phyloP scores from a whole-genome alignment of 2,888 invertebrate genomes.

The Drosophila affinis region DNA sequence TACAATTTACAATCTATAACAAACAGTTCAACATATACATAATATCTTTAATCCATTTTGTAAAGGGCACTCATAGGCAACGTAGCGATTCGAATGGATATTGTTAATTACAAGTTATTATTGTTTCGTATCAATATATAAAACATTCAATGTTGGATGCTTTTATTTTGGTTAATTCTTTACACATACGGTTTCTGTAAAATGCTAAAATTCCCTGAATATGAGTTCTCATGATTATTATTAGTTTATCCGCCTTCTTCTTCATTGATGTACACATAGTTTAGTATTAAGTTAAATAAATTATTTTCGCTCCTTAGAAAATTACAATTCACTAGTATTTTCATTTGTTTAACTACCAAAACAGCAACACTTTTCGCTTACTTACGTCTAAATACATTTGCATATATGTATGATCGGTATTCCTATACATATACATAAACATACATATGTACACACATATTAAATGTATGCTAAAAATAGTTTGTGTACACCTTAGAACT shows the following conservation, averaged over 20 bases:
- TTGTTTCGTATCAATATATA: conserved; percentile 58
- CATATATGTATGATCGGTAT: conserved; percentile 23
- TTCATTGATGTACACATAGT: conserved; percentile 38
- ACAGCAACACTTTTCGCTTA: conserved; percentile 62
- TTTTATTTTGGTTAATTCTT: conserved; percentile 49
- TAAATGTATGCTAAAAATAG: conserved; percentile 46
- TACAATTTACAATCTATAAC: conserved; percentile 50
- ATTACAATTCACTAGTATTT: conserved; percentile 47
- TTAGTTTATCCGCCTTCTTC: conserved; percentile 40
- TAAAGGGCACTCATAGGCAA: conserved; percentile 59
- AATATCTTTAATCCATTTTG: conserved; percentile 55
- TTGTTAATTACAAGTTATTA: conserved; percentile 36
- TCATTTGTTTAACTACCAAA: conserved; percentile 51
- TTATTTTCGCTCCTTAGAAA: conserved; percentile 36
- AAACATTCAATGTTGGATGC: conserved; percentile 67
- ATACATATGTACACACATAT: conserved; percentile 2
- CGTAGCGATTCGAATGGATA: conserved; percentile 53
- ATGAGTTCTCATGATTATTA: conserved; percentile 77
- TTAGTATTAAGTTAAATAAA: conserved; percentile 57
- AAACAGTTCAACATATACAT: conserved; percentile 64
- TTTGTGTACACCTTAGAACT: conserved; percentile 55
- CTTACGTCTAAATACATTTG: conserved; percentile 56
- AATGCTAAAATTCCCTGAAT: conserved; percentile 84
- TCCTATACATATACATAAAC: background rate
- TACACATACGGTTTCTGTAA: conserved; percentile 65